Conservation (phyloP, 2,888 invertebrate species). For the Eristalis pertinax region DNA sequence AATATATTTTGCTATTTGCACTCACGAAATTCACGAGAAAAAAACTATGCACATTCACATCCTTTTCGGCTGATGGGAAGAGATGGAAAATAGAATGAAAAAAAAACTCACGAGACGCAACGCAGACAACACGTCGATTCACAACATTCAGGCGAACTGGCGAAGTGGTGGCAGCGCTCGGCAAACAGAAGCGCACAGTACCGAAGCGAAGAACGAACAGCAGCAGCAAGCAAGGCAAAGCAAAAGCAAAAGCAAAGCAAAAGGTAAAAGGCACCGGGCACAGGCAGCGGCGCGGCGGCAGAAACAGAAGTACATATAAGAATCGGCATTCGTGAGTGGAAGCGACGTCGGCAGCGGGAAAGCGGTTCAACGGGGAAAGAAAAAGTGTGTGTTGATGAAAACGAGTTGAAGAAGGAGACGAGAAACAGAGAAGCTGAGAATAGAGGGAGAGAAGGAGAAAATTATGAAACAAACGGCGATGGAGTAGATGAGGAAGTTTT, state of each 20-base stretch:
- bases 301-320: neutral
- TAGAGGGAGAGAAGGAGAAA: constrained; percentile 30
- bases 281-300: neutral
- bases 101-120: constrained; percentile 65
- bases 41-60: constrained; percentile 52
- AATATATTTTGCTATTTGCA: constrained; percentile 20
- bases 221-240: neutral
- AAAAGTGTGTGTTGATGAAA: constrained; percentile 35
- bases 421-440: constrained; percentile 20
- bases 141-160: constrained; percentile 72
- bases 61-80: constrained; percentile 48
- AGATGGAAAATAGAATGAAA: constrained; percentile 19
- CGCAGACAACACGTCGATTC: constrained; percentile 67
- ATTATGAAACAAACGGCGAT: constrained; percentile 4
- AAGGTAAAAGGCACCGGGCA: neutral
- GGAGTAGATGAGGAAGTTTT: constrained; percentile 36
- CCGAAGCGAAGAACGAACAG: constrained; percentile 12
- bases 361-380: constrained; percentile 26
- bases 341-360: constrained; percentile 33
- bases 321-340: no score
- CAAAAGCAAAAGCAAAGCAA: neutral
- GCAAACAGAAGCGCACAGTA: constrained; percentile 32
- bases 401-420: neutral
- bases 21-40: constrained; percentile 41
- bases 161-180: constrained; percentile 61